A percentile compares a stretch with the other conserved stretches of the same genome.
These are phyloP conservation scores for Cyanoramphus novaezelandiae DNA, from an alignment of 2,113 vertebrate genomes.

Conservation along the genomic window DNA sequence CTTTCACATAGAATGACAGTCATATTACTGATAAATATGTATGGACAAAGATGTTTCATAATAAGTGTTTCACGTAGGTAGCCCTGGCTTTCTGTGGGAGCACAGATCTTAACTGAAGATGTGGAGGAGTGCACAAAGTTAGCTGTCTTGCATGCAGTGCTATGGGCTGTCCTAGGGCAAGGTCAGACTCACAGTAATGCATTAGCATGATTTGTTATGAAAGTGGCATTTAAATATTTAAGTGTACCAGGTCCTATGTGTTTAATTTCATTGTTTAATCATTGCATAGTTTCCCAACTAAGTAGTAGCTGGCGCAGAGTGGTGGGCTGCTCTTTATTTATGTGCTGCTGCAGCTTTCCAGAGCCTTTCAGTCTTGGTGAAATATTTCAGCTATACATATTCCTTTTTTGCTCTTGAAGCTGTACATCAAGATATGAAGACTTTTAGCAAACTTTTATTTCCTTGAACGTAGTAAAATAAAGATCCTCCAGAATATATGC, in stretches of 20 bases:
- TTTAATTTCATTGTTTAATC: conserved; percentile 84
- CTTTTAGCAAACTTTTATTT: background rate
- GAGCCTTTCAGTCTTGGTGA: conserved; percentile 48
- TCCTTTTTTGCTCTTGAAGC: conserved; percentile 36
- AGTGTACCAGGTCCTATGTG: conserved; percentile 77
- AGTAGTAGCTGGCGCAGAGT: conserved; percentile 72
- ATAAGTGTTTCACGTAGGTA: background rate
- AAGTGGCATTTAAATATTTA: conserved; percentile 81
- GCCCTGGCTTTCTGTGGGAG: background rate
- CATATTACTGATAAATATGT: background rate
- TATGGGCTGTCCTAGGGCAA: background rate
- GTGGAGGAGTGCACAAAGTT: background rate
- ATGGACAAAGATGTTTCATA: background rate
- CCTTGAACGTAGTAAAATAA: background rate
- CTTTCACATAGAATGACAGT: background rate
- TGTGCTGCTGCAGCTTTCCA: conserved; percentile 61
- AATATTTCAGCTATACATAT: conserved; percentile 58
- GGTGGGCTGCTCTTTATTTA: conserved; percentile 72
- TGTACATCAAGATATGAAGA: background rate
- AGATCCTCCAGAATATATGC: background rate
- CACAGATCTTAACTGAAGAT: background rate
- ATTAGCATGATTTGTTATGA: conserved; percentile 78
- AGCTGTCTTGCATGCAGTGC: background rate
- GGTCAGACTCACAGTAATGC: conserved; percentile 30
- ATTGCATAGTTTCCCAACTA: conserved; percentile 80